These are phyloP conservation scores for Plestiodon gilberti DNA, from an alignment of 2,113 vertebrate genomes.

Conservation along the genomic window DNA sequence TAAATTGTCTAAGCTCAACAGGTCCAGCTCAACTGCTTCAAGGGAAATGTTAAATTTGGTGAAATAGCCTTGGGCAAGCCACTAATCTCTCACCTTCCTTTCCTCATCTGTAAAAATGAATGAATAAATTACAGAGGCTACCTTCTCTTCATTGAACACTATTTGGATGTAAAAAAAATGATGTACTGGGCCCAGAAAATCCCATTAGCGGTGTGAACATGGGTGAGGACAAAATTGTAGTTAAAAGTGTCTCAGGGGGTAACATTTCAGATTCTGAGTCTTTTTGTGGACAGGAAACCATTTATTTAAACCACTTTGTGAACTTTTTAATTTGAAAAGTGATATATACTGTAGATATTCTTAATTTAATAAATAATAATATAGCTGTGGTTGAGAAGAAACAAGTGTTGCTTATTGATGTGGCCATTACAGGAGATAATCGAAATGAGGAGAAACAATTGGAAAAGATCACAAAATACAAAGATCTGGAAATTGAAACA, in stretches of 20 bases:
- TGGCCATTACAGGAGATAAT: too few relatives aligned
- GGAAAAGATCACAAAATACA: too few relatives aligned
- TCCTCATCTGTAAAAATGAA: background rate
- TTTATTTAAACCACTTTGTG: too few relatives aligned
- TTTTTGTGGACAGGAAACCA: too few relatives aligned
- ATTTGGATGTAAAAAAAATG: background rate
- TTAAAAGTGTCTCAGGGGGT: background rate
- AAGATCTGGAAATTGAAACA: too few relatives aligned
- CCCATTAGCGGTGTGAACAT: background rate
- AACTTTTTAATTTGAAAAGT: too few relatives aligned
- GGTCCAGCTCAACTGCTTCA: background rate
- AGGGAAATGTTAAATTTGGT: background rate
- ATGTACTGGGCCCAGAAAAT: background rate
- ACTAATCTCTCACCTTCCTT: slow-evolving; percentile 5
- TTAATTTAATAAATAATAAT: too few relatives aligned
- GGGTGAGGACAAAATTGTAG: background rate
- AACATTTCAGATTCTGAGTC: too few relatives aligned
- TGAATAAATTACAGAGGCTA: background rate
- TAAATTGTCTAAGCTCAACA: background rate
- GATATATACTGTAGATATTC: too few relatives aligned
- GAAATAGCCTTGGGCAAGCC: background rate
- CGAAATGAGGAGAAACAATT: too few relatives aligned
- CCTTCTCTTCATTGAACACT: background rate
- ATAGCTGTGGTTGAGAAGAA: too few relatives aligned
- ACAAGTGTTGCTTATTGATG: too few relatives aligned